These are phyloP conservation scores for Cerceris ruficornis DNA, from an alignment of 2,888 invertebrate species.

Conservation along the genomic window DNA sequence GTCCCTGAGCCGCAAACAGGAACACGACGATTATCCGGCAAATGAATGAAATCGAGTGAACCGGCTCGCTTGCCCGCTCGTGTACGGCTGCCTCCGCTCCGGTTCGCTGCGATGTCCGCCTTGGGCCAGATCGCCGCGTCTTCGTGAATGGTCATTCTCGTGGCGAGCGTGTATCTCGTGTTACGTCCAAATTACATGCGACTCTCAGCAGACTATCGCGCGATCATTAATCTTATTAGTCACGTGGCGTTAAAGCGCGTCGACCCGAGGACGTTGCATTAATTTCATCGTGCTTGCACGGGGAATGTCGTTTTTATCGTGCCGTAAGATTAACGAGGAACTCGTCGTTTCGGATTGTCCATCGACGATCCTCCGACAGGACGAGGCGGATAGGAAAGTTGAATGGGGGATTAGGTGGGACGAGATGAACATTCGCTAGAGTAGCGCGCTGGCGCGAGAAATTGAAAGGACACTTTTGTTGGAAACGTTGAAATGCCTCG, in stretches of 20 bases:
- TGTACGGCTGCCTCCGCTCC: slow-evolving; percentile 30
- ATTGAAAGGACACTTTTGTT: no score
- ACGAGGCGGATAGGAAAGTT: no score
- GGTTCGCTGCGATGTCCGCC: slow-evolving; percentile 46
- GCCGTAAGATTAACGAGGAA: not conserved
- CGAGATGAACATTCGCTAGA: no score
- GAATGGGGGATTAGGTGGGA: no score
- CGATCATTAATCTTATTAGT: slow-evolving; percentile 46
- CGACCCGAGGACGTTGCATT: not conserved
- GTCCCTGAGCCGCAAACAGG: slow-evolving; percentile 75
- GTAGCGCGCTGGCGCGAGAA: no score
- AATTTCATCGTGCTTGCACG: not conserved
- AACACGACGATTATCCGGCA: slow-evolving; percentile 75
- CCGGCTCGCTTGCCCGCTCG: slow-evolving; percentile 56
- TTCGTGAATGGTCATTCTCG: slow-evolving; percentile 55
- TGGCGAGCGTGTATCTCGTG: slow-evolving; percentile 32
- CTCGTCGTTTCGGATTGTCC: not conserved
- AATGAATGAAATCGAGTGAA: slow-evolving; percentile 76
- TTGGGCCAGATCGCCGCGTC: slow-evolving; percentile 52
- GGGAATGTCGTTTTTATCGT: not conserved
- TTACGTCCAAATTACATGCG: slow-evolving; percentile 45
- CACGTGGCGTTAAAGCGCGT: slow-evolving; percentile 16
- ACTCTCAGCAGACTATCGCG: slow-evolving; percentile 34
- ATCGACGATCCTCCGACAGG: no score
- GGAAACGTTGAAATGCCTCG: no score